Percentiles rank a stretch among this genome's conserved stretches.
Conservation (phyloP, 1,140 invertebrate species). For the Archegozetes longisetosus region DNA sequence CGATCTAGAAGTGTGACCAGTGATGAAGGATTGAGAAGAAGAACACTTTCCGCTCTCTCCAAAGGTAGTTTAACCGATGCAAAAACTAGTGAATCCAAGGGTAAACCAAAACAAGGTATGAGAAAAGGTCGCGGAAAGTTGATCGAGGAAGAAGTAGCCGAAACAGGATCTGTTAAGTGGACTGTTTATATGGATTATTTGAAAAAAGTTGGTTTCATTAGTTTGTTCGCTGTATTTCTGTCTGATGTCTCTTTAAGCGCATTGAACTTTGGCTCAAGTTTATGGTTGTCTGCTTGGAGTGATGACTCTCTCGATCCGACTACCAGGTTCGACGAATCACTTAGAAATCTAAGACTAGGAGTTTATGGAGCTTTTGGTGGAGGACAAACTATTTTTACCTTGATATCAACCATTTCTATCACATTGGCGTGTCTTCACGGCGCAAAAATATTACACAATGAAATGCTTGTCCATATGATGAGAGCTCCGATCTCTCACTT, state of each 20-base stretch:
- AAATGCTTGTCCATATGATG: conserved; percentile 42
- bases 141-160: conserved; percentile 11
- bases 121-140: conserved; percentile 38
- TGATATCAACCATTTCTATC: background rate
- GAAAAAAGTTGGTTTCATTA: conserved; percentile 4
- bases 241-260: conserved; percentile 18
- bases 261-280: conserved; percentile 25
- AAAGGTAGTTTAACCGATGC: background rate
- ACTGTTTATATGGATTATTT: conserved; percentile 13
- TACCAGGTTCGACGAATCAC: conserved; percentile 24
- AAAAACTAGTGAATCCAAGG: background rate
- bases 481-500: conserved; percentile 48
- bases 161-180: conserved; percentile 17
- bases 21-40: background rate
- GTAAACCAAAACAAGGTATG: background rate
- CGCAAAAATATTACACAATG: conserved; percentile 6
- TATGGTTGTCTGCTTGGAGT: conserved; percentile 31
- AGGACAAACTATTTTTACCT: conserved; percentile 40
- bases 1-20: background rate
- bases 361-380: conserved; percentile 75
- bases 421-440: conserved; percentile 1
- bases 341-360: conserved; percentile 58
- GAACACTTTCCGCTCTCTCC: background rate
- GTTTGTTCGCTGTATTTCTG: conserved; percentile 12
- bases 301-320: conserved; percentile 25